A percentile compares a stretch with the other conserved stretches of the same genome.
phyloP scores from a whole-genome alignment of 2,888 invertebrate genomes.

The Sipha maydis region DNA sequence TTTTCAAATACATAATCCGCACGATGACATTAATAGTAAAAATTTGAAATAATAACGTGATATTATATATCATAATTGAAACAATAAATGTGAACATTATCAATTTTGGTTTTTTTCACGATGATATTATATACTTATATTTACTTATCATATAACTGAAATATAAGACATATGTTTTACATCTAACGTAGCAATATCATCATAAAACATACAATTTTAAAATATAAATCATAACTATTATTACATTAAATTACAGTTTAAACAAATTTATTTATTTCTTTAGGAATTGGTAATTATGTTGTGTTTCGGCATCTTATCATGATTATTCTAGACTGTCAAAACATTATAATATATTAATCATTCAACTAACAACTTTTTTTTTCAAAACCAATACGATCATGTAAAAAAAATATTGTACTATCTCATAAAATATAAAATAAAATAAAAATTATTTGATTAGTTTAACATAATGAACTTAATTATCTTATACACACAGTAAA shows the following conservation, averaged over 20 bases:
- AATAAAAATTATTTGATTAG: conserved; percentile 11
- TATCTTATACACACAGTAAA: too few species aligned
- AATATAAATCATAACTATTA: not conserved
- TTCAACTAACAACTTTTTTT: not conserved
- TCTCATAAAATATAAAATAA: not conserved
- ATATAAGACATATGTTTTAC: not conserved
- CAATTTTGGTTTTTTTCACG: not conserved
- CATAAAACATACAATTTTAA: not conserved
- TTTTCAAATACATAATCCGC: not conserved
- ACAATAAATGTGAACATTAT: not conserved
- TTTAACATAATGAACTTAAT: not conserved
- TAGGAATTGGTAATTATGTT: not conserved
- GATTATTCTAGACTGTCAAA: not conserved
- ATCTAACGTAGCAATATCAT: not conserved
- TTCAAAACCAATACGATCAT: not conserved
- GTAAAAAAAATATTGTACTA: not conserved
- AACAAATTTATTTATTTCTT: not conserved
- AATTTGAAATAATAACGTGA: not conserved
- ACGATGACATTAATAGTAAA: not conserved
- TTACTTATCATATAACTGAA: not conserved
- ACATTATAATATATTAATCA: not conserved
- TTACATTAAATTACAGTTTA: too few species aligned
- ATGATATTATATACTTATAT: not conserved
- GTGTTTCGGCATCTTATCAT: not conserved
- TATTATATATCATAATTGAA: not conserved